phyloP scores from a whole-genome alignment of 2,888 invertebrate genomes.

The Leistus spinibarbis region DNA sequence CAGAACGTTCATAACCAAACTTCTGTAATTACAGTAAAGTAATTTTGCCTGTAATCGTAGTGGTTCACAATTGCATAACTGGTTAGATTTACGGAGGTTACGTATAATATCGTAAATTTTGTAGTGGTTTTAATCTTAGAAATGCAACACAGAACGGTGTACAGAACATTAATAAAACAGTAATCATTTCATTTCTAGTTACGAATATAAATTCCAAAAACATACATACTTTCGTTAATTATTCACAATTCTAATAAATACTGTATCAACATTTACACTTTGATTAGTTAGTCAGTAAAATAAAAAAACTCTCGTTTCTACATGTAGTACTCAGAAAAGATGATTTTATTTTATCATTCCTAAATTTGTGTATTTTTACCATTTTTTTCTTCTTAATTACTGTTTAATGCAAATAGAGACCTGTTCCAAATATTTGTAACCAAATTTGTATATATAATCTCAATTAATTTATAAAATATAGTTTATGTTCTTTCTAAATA shows the following conservation, averaged over 20 bases:
- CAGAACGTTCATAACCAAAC: too few relatives aligned
- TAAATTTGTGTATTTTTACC: too few relatives aligned
- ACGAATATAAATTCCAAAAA: slow-evolving; percentile 33
- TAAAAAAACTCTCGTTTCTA: not conserved
- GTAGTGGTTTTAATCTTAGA: slow-evolving; percentile 4
- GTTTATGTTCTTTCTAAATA: too few relatives aligned
- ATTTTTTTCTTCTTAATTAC: not conserved
- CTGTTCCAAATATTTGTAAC: not conserved
- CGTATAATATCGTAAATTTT: not conserved
- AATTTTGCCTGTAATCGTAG: not conserved
- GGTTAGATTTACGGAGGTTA: not conserved
- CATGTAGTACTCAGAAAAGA: not conserved
- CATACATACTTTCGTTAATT: slow-evolving; percentile 15
- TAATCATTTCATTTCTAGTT: slow-evolving; percentile 27
- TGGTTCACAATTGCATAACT: not conserved
- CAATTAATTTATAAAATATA: not conserved
- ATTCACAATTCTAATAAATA: not conserved
- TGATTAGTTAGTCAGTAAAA: not conserved
- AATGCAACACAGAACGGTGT: slow-evolving; percentile 24
- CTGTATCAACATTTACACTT: not conserved
- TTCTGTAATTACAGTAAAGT: not conserved
- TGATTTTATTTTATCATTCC: too few relatives aligned
- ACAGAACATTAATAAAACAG: slow-evolving; percentile 32
- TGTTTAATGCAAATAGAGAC: not conserved
- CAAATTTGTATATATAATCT: not conserved